phyloP scores from a whole-genome alignment of 2,797 vertebrate genomes.

The Clarias fuscus region DNA sequence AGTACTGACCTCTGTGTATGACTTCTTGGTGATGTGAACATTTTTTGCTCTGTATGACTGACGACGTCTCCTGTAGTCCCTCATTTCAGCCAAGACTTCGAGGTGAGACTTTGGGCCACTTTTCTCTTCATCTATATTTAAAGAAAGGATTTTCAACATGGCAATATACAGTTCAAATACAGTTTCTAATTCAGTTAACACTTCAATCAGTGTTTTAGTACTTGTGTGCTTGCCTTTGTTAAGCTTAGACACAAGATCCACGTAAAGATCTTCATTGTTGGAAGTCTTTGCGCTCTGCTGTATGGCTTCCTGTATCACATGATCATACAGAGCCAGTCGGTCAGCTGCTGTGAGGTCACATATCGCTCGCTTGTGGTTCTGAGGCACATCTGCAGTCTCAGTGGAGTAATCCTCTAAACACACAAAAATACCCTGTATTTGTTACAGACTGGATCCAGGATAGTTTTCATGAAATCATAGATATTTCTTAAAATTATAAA shows the following conservation, averaged over 20 bases:
- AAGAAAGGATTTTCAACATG: conserved; percentile 26
- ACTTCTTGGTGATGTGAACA: conserved; percentile 98
- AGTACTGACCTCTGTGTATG: conserved; percentile 89
- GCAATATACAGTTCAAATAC: neutral
- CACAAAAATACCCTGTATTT: conserved; percentile 24
- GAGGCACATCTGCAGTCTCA: conserved; percentile 83
- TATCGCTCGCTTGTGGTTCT: conserved; percentile 85
- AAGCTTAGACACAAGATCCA: conserved; percentile 93
- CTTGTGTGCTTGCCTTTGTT: conserved; percentile 77
- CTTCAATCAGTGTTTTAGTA: neutral
- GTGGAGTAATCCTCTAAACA: conserved; percentile 82
- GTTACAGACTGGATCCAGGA: conserved; percentile 38
- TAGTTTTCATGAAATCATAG: neutral
- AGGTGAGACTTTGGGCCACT: conserved; percentile 93
- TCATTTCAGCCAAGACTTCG: conserved; percentile 96
- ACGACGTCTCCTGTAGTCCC: conserved; percentile 94
- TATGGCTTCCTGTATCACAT: conserved; percentile 77
- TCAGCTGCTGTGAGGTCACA: conserved; percentile 93
- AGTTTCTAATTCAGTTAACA: neutral
- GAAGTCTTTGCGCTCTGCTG: conserved; percentile 72
- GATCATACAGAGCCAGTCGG: conserved; percentile 89
- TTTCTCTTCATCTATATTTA: conserved; percentile 78
- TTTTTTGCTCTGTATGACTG: conserved; percentile 98
- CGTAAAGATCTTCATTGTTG: conserved; percentile 90
- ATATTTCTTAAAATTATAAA: neutral